Evolutionary conservation across 2,888 invertebrate genomes (phyloP), one percentile per base, ranked within the genome.

Genomic region (Schizotus pectinicornis): DNA sequence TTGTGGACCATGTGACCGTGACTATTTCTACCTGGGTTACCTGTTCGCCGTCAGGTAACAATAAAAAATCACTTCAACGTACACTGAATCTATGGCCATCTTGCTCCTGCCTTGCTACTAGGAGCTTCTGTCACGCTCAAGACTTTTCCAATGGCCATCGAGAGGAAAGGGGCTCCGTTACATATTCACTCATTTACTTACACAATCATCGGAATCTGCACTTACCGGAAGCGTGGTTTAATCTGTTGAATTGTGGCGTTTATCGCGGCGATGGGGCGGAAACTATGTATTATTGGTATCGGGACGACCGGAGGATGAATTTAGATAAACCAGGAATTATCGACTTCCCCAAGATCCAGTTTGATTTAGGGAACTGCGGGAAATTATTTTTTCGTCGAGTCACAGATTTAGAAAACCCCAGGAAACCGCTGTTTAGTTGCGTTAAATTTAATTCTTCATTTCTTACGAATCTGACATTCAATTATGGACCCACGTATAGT

Each of bases 1-100:
- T 56, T 43, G 35, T 39, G 12, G 53, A 22, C 49, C 49, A 53
- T 34, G 45, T 45, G 53, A 53, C 58, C 58, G 45, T 59, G 58
- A 59, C 59, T 41, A 54, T 59, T 49, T 46, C 49, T 59, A 59
- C 59, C 59, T 48, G 58, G 43, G 41, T 52, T 59, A 59, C 59
- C 59, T 59, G 59, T 54, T 59, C 39, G 43, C 53, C 43, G 49
- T 49, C 53, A 54, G 50, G 51, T 54, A 59, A 59, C 53, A 53
- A 53, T 49, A 59, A 54, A 54, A 48, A 57, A 47, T 52, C 54
- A 48, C 54, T 54, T 54, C 41, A 54, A 39, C 34, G 33, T 12
- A 39, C 13, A 43, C 9, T 30, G 31, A 32, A 14, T 41, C 12
- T 11, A 14, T 22, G 22, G 22, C 48, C 34, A 35, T 48, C 54